Base-by-base conservation (phyloP, 2,113 vertebrate species). In the Zeus faber region DNA sequence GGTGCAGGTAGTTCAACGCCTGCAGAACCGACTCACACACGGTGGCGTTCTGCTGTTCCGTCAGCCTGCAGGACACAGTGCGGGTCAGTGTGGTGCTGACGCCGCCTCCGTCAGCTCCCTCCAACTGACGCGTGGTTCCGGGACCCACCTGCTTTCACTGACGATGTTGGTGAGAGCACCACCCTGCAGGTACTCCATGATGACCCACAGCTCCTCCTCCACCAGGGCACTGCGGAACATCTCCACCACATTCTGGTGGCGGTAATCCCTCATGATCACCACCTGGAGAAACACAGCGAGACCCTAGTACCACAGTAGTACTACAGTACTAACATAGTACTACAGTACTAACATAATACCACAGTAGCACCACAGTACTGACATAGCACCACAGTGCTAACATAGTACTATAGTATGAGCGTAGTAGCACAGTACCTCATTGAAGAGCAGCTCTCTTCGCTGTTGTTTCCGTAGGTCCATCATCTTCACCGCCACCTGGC, bases 171-270 rank as follows among this genome's bases (percentile, higher is more conserved):
- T 98, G 47, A 98, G 92, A 67, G 94, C 94, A 14, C 95, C 95
- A 0, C 95, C 95, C 77, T 96, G 93, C 76, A 98, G 89, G 77
- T 94, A 96, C 77, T 96, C 95, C 95, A 97, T 97, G 51, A 97
- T 88, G 24, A 97, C 95, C 95, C 95, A 98, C 29, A 98, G 90
- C 64, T 97, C 94, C 54, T 98, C 94, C 18, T 91, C 94, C 76
- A 98, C 95, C 0, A 97, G 83, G 3, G 95, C 93, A 43, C 94
- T 96, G 79, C 92, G 92, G 79, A 90, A 96, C 94, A 98, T 95
- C 82, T 96, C 89, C 65, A 98, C 95, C 0, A 97, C 93, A 0
- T 93, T 95, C 62, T 84, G 74, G 0, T 98, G 95, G 44, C 89
- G 89, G 48, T 97, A 95, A 77, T 98, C 94, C 60, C 94, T 87